A percentile compares a stretch with the other conserved stretches of the same genome.
These are phyloP conservation scores for Phaethon lepturus DNA, from an alignment of 2,113 vertebrate genomes.

Conservation along the genomic window DNA sequence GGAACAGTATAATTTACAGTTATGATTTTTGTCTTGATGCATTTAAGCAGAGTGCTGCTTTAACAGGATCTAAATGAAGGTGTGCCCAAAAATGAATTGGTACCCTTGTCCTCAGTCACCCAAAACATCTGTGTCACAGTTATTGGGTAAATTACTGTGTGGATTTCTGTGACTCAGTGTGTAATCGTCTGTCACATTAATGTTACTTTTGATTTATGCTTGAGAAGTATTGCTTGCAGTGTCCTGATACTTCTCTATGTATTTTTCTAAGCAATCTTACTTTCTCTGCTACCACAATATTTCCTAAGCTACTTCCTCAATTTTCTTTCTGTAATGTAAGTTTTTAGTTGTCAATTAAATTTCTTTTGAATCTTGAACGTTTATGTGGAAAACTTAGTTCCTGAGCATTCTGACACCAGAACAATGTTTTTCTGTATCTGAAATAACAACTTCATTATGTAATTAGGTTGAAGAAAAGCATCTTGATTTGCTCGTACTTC, in stretches of 20 bases:
- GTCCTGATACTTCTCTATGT: background rate
- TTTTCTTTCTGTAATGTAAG: background rate
- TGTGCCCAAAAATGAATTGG: background rate
- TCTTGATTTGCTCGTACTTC: background rate
- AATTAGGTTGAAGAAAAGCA: background rate
- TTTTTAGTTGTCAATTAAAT: background rate
- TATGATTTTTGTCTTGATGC: background rate
- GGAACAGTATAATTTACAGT: background rate
- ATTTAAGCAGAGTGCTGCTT: background rate
- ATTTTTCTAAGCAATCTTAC: background rate
- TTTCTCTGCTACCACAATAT: background rate
- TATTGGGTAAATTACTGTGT: background rate
- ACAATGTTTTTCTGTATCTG: background rate
- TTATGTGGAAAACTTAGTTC: background rate
- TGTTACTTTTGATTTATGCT: background rate
- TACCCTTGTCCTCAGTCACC: background rate
- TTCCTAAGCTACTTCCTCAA: background rate
- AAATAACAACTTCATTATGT: background rate
- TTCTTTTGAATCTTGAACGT: background rate
- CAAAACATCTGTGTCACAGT: background rate
- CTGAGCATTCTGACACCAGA: background rate
- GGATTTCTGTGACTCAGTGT: background rate
- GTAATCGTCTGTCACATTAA: background rate
- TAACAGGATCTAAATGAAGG: background rate
- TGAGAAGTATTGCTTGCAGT: background rate